Base-by-base conservation (phyloP, 2,888 invertebrate genomes). In the Drosophila neotestacea region DNA sequence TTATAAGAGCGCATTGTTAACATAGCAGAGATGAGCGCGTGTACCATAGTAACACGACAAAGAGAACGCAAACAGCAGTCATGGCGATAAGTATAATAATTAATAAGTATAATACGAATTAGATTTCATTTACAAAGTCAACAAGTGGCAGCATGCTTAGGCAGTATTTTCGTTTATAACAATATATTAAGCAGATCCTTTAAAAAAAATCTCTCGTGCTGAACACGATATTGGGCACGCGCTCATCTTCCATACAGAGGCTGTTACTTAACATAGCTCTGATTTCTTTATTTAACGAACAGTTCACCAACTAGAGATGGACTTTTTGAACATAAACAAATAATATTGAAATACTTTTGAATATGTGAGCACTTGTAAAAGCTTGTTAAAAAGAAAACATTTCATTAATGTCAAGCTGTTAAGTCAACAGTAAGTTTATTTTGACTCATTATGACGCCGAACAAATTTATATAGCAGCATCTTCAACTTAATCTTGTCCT, bases 1-100 rank as follows among this genome's bases (percentile, higher is more conserved):
- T 76, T 76, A 65, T 76, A 77, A 75, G 77, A 75, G 77, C 44
- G 48, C 42, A 46, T 7, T 50, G 32, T 39, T 75, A 75, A 75
- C 75, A 75, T 67, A 13, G 27, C 34, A 67, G 75, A 46, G 56
- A 62, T 73, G 68, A 41, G 27, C 58, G 39, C 61, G 54, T 59
- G 61, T 11, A n/a, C 9, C 3, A 41, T 38, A 55, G 10, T 47
- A 7, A 4, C 75, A 73, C 76, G 76, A 41, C 27, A n/a, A 22
- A 30, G 11, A 10, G 10, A 4, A 27, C 6, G 2, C n/a, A 27
- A 27, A 44, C 4, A 34, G 0, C 34, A 22, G 7, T n/a, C 4
- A 11, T 10, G 4, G 6, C 22, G 6, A 36, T 27, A 27, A n/a
- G 5, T 34, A 3, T 13, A 38, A 38, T 6, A 10, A 28, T 10